Evolutionary conservation across 2,113 vertebrate genomes (phyloP).

Genomic region (Dipodomys ordii): DNA sequence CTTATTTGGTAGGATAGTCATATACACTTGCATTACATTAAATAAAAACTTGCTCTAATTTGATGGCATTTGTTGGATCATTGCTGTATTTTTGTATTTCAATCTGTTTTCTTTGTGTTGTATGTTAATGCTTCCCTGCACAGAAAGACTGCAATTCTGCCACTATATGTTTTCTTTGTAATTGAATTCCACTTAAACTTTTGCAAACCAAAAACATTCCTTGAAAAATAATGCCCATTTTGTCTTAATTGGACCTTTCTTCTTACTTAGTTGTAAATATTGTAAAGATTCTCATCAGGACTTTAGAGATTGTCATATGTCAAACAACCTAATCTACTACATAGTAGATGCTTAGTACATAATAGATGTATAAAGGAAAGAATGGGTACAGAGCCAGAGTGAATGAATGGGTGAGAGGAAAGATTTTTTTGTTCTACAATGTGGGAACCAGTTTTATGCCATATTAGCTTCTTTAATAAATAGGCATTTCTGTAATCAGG

Average conservation of each 20-base stretch:
- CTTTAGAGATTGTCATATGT: background rate
- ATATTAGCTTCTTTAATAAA: background rate
- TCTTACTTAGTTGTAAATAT: background rate
- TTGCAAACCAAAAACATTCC: slow-evolving; percentile 78
- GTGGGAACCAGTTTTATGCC: background rate
- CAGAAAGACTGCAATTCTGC: slow-evolving; percentile 59
- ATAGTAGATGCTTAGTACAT: background rate
- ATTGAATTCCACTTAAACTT: slow-evolving; percentile 80
- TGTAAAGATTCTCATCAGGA: background rate
- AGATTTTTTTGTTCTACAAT: background rate
- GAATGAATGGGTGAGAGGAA: background rate
- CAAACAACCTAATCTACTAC: background rate
- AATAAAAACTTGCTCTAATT: slow-evolving; percentile 85
- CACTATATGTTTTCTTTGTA: slow-evolving; percentile 75
- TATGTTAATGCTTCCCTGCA: slow-evolving; percentile 75
- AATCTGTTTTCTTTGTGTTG: slow-evolving; percentile 76
- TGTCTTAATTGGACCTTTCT: background rate
- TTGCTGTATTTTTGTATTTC: slow-evolving; percentile 86
- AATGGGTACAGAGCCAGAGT: no score
- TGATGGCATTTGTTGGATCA: slow-evolving; percentile 83
- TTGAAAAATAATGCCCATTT: slow-evolving; percentile 11
- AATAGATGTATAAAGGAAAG: background rate
- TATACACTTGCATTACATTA: slow-evolving; percentile 79
- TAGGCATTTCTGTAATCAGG: background rate
- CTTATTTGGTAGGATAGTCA: slow-evolving; percentile 76